phyloP scores from a whole-genome alignment of 2,113 vertebrate species.

The Stigmatopora nigra region DNA sequence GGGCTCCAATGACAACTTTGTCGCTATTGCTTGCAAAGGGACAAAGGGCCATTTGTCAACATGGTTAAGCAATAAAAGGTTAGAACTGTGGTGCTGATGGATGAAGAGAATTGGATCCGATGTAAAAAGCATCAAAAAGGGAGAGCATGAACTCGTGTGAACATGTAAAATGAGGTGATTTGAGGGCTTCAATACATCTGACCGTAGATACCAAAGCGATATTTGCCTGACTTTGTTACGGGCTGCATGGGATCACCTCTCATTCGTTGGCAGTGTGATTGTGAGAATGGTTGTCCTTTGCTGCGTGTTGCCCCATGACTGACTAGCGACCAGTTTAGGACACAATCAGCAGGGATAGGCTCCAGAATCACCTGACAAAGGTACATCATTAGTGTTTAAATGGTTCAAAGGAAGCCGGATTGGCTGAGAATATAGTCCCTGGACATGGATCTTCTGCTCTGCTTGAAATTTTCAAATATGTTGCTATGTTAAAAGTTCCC shows the following conservation, averaged over 20 bases:
- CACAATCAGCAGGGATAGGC: too few relatives aligned
- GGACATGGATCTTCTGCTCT: too few relatives aligned
- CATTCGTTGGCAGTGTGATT: neutral
- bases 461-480: too few relatives aligned
- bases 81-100: conserved; percentile 52
- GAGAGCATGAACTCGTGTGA: conserved; percentile 31
- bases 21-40: conserved; percentile 67
- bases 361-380: too few relatives aligned
- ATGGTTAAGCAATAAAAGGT: conserved; percentile 69
- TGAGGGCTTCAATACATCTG: conserved; percentile 17
- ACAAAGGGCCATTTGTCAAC: conserved; percentile 76
- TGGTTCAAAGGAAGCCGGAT: too few relatives aligned
- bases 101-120: conserved; percentile 14
- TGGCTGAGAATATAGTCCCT: too few relatives aligned
- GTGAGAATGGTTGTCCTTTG: too few relatives aligned
- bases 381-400: too few relatives aligned
- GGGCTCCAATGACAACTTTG: conserved; percentile 76
- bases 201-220: neutral
- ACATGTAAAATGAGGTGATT: conserved; percentile 45
- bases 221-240: neutral
- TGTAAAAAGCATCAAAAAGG: conserved; percentile 35
- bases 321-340: too few relatives aligned
- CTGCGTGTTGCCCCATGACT: too few relatives aligned
- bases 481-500: too few relatives aligned
- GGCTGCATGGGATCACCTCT: neutral